Evolutionary conservation across 2,797 vertebrate genomes (phyloP).

Genomic region (Syngnathus acus): DNA sequence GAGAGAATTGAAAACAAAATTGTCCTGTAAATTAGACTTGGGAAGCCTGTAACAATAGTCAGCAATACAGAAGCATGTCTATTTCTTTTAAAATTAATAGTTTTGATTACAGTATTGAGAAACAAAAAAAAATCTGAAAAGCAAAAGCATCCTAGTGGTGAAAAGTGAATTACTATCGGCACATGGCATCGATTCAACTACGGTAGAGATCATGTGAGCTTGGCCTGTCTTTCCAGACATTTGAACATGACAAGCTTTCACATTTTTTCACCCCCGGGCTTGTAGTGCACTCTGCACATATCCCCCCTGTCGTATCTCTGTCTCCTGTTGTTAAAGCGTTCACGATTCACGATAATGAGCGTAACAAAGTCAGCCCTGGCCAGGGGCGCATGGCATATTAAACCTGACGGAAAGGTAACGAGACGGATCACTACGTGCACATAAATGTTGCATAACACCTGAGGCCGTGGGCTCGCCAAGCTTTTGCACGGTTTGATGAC

Average conservation of each 20-base stretch:
- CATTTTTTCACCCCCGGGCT: constrained; percentile 14
- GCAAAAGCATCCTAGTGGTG: not conserved
- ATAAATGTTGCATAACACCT: constrained; percentile 31
- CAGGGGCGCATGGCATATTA: constrained; percentile 16
- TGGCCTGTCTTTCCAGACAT: constrained; percentile 16
- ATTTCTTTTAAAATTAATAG: too few relatives aligned
- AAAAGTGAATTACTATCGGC: not conserved
- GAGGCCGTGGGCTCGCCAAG: constrained; percentile 10
- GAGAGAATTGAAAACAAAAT: too few relatives aligned
- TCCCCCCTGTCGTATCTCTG: constrained; percentile 8
- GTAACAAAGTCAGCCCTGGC: constrained; percentile 15
- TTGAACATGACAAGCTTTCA: constrained; percentile 27
- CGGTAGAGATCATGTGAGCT: not conserved
- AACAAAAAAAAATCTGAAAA: not conserved
- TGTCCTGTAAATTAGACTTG: too few relatives aligned
- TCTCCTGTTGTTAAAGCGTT: constrained; percentile 17
- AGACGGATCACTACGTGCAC: constrained; percentile 23
- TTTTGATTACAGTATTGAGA: not conserved
- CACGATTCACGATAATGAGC: constrained; percentile 28
- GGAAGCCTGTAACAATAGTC: too few relatives aligned
- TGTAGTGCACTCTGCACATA: not conserved
- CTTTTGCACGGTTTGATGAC: constrained; percentile 14
- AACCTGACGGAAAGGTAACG: constrained; percentile 32
- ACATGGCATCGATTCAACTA: not conserved
- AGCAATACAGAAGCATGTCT: too few relatives aligned